Evolutionary conservation across 2,888 invertebrate species (phyloP).

Genomic region (Lottia scabra): DNA sequence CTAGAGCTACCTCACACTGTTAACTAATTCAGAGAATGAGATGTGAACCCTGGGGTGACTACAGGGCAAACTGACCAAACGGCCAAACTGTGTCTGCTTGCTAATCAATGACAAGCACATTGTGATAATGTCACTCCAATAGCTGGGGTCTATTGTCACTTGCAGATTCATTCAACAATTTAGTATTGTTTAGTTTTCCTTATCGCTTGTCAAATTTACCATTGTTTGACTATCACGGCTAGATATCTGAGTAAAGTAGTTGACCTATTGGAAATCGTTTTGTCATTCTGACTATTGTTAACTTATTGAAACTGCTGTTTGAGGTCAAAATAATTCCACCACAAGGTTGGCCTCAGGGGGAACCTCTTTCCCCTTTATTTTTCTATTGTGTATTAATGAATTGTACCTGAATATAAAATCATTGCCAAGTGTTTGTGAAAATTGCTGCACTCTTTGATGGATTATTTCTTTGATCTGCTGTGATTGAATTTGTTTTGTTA

Average conservation of each 20-base stretch:
- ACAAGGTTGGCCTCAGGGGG: conserved; percentile 13
- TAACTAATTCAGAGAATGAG: not conserved
- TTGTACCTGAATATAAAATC: not conserved
- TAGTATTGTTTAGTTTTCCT: not conserved
- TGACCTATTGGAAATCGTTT: not conserved
- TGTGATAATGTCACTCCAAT: not conserved
- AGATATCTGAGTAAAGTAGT: not conserved
- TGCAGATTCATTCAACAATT: not conserved
- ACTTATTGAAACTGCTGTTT: conserved; percentile 5
- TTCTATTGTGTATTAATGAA: conserved; percentile 8
- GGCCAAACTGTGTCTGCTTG: not conserved
- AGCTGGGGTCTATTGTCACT: not conserved
- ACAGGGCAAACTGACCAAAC: not conserved
- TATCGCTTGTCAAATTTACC: not conserved
- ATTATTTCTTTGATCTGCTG: not conserved
- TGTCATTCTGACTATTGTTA: not conserved
- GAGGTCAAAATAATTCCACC: not conserved
- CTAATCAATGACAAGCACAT: conserved; percentile 1
- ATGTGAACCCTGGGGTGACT: not conserved
- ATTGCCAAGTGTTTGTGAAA: not conserved
- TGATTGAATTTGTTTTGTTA: conserved; percentile 4
- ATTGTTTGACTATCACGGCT: not conserved
- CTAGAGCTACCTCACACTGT: not conserved
- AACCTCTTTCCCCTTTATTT: conserved; percentile 9
- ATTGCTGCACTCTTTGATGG: not conserved